Base-by-base conservation (phyloP, 1,140 invertebrate species). In the Drosophila watanabei region DNA sequence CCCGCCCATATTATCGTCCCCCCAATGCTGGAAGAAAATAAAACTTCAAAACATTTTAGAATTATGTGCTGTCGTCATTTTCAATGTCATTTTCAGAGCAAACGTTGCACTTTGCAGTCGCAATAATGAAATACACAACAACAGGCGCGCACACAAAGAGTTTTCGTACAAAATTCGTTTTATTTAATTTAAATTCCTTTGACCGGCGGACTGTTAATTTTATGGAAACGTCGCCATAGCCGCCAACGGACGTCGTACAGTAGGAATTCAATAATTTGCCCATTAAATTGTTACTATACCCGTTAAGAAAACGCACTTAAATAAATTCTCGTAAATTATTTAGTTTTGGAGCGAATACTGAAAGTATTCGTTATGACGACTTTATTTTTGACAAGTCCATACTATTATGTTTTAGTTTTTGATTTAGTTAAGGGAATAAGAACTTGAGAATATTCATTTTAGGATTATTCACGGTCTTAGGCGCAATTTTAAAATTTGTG, bases 121-220 rank as follows among this genome's bases (percentile, higher is more conserved):
- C 46, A 73, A 52, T 73, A 73, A 75, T 73, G 37, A 73, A 52
- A 37, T 35, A 20, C 32, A 52, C n/a, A 68, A 30, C 30, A 43
- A 68, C 10, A 24, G 33, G n/a, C 46, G 60, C 35, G 52, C 35
- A 85, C 63, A 79, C 65, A 85, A 75, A 63, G 71, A 52, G 61
- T 76, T 75, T 86, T 86, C 72, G 82, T 75, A 66, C 70, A 66
- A 82, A 71, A 71, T 79, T 82, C 43, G 51, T 56, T 85, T 85
- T 65, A 86, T 86, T 86, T 82, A 75, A 82, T 79, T 82, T 60
- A 86, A 86, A 82, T 86, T 79, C 73, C 64, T 82, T 86, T 84
- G 71, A 80, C 54, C 75, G 62, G 56, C 65, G 30, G 49, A 46
- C 65, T 57, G 70, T 71, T 72, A 58, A 72, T 72, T 65, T 70